Evolutionary conservation across 2,797 vertebrate genomes (phyloP), one percentile per base, ranked within the genome.

Genomic region (Etheostoma nigrum): DNA sequence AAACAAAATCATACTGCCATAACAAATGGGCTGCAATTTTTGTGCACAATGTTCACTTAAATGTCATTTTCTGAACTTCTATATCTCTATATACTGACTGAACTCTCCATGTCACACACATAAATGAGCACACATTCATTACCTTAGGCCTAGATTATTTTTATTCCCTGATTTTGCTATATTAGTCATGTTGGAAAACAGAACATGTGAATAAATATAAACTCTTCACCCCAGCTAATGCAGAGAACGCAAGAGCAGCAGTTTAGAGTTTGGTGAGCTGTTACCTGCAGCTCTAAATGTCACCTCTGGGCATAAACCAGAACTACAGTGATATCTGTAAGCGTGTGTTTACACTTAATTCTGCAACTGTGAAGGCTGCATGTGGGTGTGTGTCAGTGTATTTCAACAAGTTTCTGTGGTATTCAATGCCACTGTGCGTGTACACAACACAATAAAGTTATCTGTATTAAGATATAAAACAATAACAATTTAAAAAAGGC

Each of bases 221-320:
- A 81, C 81, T 84, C 81, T 79, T 79, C 72, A 86, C 76, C 68
- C 48, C 30, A 19, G 36, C 54, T 77, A 72, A 70, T 54, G 42
- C 51, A 73, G 51, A 16, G 9, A 60, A 65, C 2, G 23, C 12
- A 51, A 48, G 15, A 63, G 82, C 57, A 57, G 64, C 16, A 45
- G 25, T 59, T 81, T 18, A 53, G 40, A 27, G 27, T 61, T 53
- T 1, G 12, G 18, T 30, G 52, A 76, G 53, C 65, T 3, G 13
- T 44, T 21, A 54, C 79, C 45, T 82, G 36, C 27, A 72, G n/a
- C 19, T 76, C 16, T 81, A 23, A 79, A 72, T 11, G 23, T 13
- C 27, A 52, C 25, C 42, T 69, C 58, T 45, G 19, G 53, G 16
- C n/a, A 15, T 25, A 78, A 83, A 78, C 67, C 53, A 60, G 62